These are phyloP conservation scores for Mesoligia furuncula DNA, from an alignment of 2,888 invertebrate species.

Conservation along the genomic window DNA sequence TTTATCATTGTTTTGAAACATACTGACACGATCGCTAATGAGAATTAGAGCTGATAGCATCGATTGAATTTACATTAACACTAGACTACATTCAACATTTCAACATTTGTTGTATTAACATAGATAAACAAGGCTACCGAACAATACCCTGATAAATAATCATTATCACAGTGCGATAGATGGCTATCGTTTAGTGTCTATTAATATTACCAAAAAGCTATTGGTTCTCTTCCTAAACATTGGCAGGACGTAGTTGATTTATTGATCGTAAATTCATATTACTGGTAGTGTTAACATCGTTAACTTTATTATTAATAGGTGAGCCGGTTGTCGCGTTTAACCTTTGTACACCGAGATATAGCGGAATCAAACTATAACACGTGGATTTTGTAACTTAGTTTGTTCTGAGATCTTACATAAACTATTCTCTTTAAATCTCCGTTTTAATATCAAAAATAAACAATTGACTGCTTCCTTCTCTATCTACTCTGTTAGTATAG, in stretches of 20 bases:
- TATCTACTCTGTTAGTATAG: not conserved
- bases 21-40: constrained; percentile 29
- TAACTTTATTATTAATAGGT: constrained; percentile 68
- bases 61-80: constrained; percentile 47
- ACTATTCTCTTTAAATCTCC: not conserved
- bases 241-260: constrained; percentile 56
- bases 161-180: constrained; percentile 28
- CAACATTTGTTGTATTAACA: constrained; percentile 43
- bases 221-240: constrained; percentile 32
- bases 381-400: not conserved
- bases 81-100: constrained; percentile 37
- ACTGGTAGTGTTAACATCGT: constrained; percentile 68
- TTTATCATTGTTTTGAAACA: constrained; percentile 47
- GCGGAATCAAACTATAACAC: constrained; percentile 6
- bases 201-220: constrained; percentile 49
- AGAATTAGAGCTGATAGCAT: constrained; percentile 32
- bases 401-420: not conserved
- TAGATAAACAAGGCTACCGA: constrained; percentile 33
- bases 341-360: not conserved
- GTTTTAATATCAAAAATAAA: not conserved
- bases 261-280: constrained; percentile 71
- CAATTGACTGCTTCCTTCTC: not conserved
- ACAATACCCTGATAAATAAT: constrained; percentile 46
- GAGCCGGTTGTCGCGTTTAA: constrained; percentile 53
- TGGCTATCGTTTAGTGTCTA: constrained; percentile 37